Base-by-base conservation (phyloP, 1,140 invertebrate genomes). In the Cylas formicarius region DNA sequence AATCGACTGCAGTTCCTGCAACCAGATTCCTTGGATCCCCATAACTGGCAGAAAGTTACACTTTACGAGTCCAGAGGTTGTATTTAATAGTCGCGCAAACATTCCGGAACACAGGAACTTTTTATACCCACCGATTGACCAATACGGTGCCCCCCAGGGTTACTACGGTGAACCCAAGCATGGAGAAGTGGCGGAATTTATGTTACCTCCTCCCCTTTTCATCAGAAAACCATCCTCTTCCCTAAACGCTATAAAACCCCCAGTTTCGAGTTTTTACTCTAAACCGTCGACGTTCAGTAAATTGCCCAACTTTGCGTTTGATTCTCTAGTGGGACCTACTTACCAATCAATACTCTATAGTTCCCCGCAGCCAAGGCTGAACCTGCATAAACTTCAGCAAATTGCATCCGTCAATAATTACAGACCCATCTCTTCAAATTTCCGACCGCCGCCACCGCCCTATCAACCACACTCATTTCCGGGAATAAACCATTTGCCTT, bases 11-110 rank as follows among this genome's bases (percentile, higher is more conserved):
- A 80, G 81, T 58, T 71, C 80, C 36, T 88, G 84, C 56, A 85
- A 87, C 62, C 73, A 76, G 51, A 72, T 77, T 47, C 84, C 84
- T 38, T 88, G 84, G 84, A 75, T 84, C 47, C 84, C 84, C 3
- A 76, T 88, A 51, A 67, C 72, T 29, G 66, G 34, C 52, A 62
- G 57, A 62, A 63, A 49, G 46, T 32, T 50, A 19, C 14, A 44
- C 13, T 49, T 49, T 20, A 20, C 40, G 31, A 20, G 36, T 36
- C 18, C 32, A 27, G n/a, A 18, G 20, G 3, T 17, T 35, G 11
- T 26, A 23, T 34, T 48, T 22, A 35, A 43, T 47, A 44, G 42
- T 36, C 42, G 52, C 37, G 28, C 34, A 6, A 38, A 32, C 22
- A 29, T 31, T 23, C 44, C 44, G 19, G 43, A 39, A 18, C 7